Percentiles rank a stretch among this genome's conserved stretches.
phyloP scores from a whole-genome alignment of 2,797 vertebrate genomes.

The Bufotes viridis region DNA sequence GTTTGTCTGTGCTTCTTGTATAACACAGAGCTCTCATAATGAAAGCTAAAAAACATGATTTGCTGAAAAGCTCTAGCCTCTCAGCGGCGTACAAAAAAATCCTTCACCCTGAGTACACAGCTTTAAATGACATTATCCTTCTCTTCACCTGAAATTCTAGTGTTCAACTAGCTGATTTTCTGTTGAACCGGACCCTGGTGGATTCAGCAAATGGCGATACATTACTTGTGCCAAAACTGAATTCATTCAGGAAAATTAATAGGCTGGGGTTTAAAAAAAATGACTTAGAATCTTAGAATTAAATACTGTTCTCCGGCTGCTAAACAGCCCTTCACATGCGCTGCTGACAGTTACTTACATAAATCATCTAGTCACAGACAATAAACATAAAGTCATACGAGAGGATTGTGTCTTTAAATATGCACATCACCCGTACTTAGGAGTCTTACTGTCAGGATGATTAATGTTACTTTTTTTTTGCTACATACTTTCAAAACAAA shows the following conservation, averaged over 20 bases:
- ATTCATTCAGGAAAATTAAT: conserved; percentile 57
- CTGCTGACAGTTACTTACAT: conserved; percentile 51
- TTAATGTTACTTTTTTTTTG: conserved; percentile 5
- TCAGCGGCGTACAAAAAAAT: conserved; percentile 17
- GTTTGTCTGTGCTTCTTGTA: conserved; percentile 7
- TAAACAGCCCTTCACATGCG: conserved; percentile 40
- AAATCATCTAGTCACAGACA: conserved; percentile 40
- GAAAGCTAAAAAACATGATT: conserved; percentile 28
- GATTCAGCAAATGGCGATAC: conserved; percentile 39
- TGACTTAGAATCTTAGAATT: conserved; percentile 22
- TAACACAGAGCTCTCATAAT: conserved; percentile 22
- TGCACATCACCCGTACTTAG: conserved; percentile 6
- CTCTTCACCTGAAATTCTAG: conserved; percentile 44
- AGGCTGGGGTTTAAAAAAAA: conserved; percentile 28
- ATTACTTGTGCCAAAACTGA: conserved; percentile 43
- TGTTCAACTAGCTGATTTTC: conserved; percentile 26
- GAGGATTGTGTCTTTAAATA: conserved; percentile 24
- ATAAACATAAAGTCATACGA: conserved; percentile 27
- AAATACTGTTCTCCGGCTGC: conserved; percentile 26
- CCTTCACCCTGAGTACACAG: conserved; percentile 32
- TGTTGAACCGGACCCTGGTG: conserved; percentile 35
- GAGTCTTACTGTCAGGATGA: neutral
- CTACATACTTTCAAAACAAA: neutral
- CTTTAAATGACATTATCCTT: conserved; percentile 48
- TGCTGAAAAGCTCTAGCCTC: conserved; percentile 25